Base-by-base conservation (phyloP, 2,888 invertebrate genomes). In the Cataglyphis livida region DNA sequence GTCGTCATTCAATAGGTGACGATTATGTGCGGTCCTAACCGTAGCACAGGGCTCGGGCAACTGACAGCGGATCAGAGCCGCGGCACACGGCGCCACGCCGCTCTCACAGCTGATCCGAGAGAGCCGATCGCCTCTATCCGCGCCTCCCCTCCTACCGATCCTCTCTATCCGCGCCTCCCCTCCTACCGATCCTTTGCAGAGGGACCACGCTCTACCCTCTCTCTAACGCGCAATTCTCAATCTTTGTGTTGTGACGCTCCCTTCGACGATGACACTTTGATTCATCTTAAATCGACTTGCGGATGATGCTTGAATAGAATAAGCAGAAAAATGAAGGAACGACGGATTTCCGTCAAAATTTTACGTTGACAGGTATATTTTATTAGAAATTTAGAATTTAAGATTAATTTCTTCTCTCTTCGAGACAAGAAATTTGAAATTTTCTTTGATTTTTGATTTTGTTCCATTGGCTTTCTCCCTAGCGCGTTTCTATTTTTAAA, bases 11-110 rank as follows among this genome's bases (percentile, higher is more conserved):
- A 83, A 88, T 86, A 85, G 89, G 86, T 89, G 89, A 90, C 87
- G 90, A 89, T 90, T 85, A 89, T 79, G 84, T 84, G 89, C 93
- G 93, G 94, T 94, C 94, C 94, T 94, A 93, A 94, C 94, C 94
- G 94, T 93, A 92, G 94, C 94, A 93, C 94, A 93, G 94, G 94
- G 94, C 94, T 93, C 94, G 92, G 94, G 93, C 94, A 93, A 94
- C 94, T 94, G 94, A 94, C 94, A 94, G 93, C 94, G 92, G 93
- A 92, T 93, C 93, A 93, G 91, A 93, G 92, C 88, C 92, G 91
- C 90, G 91, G 90, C 87, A 88, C 90, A 91, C 91, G 92, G 92
- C 91, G 92, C 93, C 92, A 91, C 91, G 92, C 92, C 92, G 89
- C 85, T 91, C 92, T 91, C 92, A 92, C 93, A 92, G 93, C 93